Conservation (phyloP, 2,888 invertebrate species). For the Drosophila incognita region DNA sequence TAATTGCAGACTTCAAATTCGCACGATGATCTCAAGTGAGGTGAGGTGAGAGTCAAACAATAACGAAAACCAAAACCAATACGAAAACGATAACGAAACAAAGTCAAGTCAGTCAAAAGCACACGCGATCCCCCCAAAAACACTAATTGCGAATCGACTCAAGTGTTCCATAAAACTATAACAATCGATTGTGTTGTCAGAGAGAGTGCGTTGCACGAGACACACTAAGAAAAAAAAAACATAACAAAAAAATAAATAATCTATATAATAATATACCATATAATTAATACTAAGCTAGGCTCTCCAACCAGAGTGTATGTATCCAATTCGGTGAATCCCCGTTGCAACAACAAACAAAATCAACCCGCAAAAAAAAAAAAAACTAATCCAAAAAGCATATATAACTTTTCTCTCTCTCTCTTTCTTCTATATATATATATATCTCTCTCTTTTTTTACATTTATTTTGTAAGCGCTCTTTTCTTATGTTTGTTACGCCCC, state of each 20-base stretch:
- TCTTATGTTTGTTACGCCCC: slow-evolving; percentile 69
- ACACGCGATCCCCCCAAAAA: slow-evolving; percentile 46
- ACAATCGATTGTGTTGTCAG: slow-evolving; percentile 23
- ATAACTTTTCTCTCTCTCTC: slow-evolving; percentile 77
- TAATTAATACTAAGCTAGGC: slow-evolving; percentile 39
- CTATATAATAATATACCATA: slow-evolving; percentile 20
- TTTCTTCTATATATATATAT: slow-evolving; percentile 30
- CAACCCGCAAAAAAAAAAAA: slow-evolving; percentile 51
- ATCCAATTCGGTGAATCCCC: slow-evolving; percentile 51
- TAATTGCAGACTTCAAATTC: slow-evolving; percentile 84
- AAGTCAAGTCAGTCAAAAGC: slow-evolving; percentile 58
- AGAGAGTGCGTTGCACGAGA: slow-evolving; percentile 34
- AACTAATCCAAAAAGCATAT: slow-evolving; percentile 72
- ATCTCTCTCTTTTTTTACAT: slow-evolving; percentile 67
- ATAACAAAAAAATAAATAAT: background rate
- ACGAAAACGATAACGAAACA: slow-evolving; percentile 37
- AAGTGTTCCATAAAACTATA: slow-evolving; percentile 35
- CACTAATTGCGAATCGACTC: slow-evolving; percentile 45
- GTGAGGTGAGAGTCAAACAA: slow-evolving; percentile 83
- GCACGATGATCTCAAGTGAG: slow-evolving; percentile 83
- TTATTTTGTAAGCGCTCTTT: slow-evolving; percentile 70
- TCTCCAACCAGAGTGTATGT: slow-evolving; percentile 48
- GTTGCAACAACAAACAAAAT: slow-evolving; percentile 51
- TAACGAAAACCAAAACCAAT: slow-evolving; percentile 41
- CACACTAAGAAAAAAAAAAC: slow-evolving; percentile 15